Conservation (phyloP, 2,113 vertebrate species). For the Mus spicilegus region DNA sequence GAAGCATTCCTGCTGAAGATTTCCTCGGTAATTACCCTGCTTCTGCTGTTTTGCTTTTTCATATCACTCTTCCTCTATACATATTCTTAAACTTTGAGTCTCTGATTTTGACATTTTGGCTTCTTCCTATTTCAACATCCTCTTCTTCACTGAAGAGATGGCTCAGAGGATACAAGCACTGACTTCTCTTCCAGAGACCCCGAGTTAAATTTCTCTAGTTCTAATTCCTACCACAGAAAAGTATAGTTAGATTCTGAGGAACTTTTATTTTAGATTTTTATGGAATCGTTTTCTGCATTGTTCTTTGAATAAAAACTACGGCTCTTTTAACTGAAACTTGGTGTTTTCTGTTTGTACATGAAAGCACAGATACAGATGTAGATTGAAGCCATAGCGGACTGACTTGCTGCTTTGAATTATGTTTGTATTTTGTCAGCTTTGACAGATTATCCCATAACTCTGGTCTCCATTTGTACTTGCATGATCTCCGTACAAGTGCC, state of each 20-base stretch:
- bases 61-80: background rate
- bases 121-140: background rate
- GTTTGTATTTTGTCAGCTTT: background rate
- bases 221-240: background rate
- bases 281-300: background rate
- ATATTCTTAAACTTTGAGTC: background rate
- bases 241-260: background rate
- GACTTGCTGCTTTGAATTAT: background rate
- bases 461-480: background rate
- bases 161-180: too few species aligned
- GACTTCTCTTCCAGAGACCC: too few species aligned
- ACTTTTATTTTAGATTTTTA: too few species aligned
- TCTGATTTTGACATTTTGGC: background rate
- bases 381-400: background rate
- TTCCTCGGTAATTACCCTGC: background rate
- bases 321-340: background rate
- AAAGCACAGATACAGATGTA: background rate
- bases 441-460: accelerated
- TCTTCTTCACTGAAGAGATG: background rate
- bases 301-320: background rate
- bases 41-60: background rate
- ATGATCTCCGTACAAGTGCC: background rate
- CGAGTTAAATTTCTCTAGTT: background rate
- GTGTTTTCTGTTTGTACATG: background rate
- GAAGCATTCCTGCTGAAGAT: too few species aligned